A percentile compares a stretch with the other conserved stretches of the same genome.
phyloP scores from a whole-genome alignment of 2,888 invertebrate genomes.

The Calliphora vomitoria region DNA sequence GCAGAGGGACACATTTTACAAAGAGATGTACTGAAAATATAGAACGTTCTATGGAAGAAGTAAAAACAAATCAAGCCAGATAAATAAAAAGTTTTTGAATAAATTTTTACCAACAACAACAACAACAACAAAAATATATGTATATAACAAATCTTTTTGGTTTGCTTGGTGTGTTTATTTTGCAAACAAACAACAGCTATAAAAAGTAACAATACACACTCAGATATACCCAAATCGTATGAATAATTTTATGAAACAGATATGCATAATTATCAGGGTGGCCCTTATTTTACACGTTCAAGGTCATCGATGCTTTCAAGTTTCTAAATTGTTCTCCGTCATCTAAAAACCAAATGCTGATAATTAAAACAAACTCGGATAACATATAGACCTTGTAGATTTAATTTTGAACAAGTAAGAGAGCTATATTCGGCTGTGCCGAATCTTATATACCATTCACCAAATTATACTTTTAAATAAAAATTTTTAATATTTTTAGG shows the following conservation, averaged over 20 bases:
- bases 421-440: too few species aligned
- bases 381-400: too few species aligned
- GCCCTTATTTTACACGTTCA: too few species aligned
- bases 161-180: background rate
- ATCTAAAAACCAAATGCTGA: background rate
- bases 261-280: background rate
- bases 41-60: background rate
- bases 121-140: background rate
- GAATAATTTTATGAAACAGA: background rate
- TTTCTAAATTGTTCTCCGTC: too few species aligned
- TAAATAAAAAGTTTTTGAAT: slow-evolving; percentile 26
- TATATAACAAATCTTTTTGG: background rate
- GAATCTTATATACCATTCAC: too few species aligned
- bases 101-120: background rate
- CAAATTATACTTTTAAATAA: too few species aligned
- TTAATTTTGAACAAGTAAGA: too few species aligned
- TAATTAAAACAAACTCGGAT: too few species aligned
- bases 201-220: background rate
- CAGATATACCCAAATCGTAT: background rate
- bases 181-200: background rate
- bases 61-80: slow-evolving; percentile 18
- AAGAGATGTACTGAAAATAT: too few species aligned
- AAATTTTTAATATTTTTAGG: too few species aligned
- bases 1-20: too few species aligned
- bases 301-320: too few species aligned